Evolutionary conservation across 2,888 invertebrate genomes (phyloP).

Genomic region (Hymenopus coronatus): DNA sequence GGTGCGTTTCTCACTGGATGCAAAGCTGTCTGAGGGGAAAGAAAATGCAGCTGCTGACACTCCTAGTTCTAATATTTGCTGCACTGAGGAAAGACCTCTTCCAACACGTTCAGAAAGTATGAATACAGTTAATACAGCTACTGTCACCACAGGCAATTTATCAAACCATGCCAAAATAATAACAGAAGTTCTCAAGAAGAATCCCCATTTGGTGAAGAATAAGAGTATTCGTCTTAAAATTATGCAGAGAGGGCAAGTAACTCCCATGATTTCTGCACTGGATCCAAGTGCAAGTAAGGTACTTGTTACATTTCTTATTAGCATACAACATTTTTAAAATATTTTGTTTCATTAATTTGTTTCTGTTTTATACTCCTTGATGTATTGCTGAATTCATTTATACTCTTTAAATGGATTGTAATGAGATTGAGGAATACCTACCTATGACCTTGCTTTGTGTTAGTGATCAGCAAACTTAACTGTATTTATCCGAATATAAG

Average conservation of each 20-base stretch:
- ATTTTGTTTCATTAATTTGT: background rate
- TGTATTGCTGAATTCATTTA: no score
- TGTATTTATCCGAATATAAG: no score
- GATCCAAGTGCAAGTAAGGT: conserved; percentile 14
- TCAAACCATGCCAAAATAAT: conserved; percentile 81
- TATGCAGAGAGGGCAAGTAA: conserved; percentile 48
- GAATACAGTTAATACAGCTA: background rate
- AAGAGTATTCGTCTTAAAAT: conserved; percentile 86
- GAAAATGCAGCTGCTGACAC: conserved; percentile 49
- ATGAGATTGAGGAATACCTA: no score
- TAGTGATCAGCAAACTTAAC: no score
- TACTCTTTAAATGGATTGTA: no score
- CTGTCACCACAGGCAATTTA: conserved; percentile 33
- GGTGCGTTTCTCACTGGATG: conserved; percentile 54
- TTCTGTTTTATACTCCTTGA: background rate
- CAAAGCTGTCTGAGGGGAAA: conserved; percentile 51
- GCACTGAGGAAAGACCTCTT: background rate
- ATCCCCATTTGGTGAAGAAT: conserved; percentile 81
- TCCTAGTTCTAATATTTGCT: background rate
- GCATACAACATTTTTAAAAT: background rate
- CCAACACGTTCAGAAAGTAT: background rate
- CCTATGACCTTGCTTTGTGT: no score
- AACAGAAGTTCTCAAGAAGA: conserved; percentile 81
- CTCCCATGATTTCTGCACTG: conserved; percentile 25
- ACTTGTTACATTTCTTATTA: background rate